Evolutionary conservation across 2,888 invertebrate species (phyloP), one percentile per base, ranked within the genome.

Genomic region (Pseudococcus viburni): DNA sequence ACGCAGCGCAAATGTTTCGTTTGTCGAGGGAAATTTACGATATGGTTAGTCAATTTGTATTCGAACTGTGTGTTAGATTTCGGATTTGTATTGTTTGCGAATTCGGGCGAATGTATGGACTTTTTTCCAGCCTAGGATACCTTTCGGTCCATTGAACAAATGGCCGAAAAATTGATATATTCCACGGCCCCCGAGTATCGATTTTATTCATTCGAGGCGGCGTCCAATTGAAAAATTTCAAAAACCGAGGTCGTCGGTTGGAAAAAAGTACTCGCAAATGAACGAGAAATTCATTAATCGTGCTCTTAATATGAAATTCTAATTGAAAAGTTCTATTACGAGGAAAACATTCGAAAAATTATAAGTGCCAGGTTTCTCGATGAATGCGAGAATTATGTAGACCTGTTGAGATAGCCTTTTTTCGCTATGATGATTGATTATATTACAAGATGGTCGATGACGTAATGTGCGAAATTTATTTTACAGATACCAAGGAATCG

Each of bases 361-460:
- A 68, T 26, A 12, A 68, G 68, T 68, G 26, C 11, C 68, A 22
- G 15, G 12, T 33, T 73, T 73, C 33, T 73, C 26, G 33, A 73
- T 39, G 33, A 33, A 17, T 39, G 17, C 33, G 15, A 33, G 33
- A 64, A 33, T 33, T 33, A 17, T 33, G 33, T 73, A 33, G 12
- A 73, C 73, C 17, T 73, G 73, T 73, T 73, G 73, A 73, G 73
- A 73, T 26, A 33, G 7, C 12, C 33, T 73, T 73, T 73, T 73
- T 33, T 7, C 5, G 1, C 12, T 73, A 9, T 17, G 15, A 33
- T 73, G 33, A 73, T 73, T 73, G 33, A 73, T 73, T 73, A 68
- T 68, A n/a, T 68, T 19, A 15, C 12, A 15, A 64, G 11, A 22
- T 64, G 11, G 55, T 7, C 55, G 17, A n/a, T 15, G n/a, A 4